phyloP scores from a whole-genome alignment of 2,113 vertebrate species.

The Psettodes erumei region DNA sequence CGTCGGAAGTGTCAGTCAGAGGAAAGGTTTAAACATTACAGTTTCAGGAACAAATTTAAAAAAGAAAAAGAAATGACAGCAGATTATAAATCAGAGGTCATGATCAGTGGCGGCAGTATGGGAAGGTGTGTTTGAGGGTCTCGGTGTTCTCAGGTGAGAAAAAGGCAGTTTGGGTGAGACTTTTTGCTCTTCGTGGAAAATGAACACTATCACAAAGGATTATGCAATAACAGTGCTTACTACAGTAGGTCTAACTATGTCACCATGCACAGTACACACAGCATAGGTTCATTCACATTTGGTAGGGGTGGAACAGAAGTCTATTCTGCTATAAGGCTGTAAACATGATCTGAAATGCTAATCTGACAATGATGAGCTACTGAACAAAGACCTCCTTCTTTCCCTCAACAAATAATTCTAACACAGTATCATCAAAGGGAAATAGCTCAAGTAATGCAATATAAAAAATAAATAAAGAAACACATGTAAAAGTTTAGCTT shows the following conservation, averaged over 20 bases:
- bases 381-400: constrained; percentile 31
- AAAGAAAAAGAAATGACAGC: neutral
- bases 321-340: constrained; percentile 60
- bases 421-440: constrained; percentile 15
- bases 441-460: constrained; percentile 44
- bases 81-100: constrained; percentile 19
- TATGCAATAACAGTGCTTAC: constrained; percentile 36
- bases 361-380: constrained; percentile 27
- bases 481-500: constrained; percentile 44
- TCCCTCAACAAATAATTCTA: constrained; percentile 10
- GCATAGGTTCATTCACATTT: constrained; percentile 74
- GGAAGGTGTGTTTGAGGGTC: constrained; percentile 25
- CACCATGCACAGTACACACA: constrained; percentile 55
- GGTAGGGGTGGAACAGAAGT: constrained; percentile 57
- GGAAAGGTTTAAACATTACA: constrained; percentile 10
- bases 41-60: constrained; percentile 26
- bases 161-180: constrained; percentile 73
- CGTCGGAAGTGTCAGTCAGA: constrained; percentile 23
- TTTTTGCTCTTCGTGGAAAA: constrained; percentile 53
- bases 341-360: constrained; percentile 63
- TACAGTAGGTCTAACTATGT: constrained; percentile 28
- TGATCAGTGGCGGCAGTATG: constrained; percentile 8
- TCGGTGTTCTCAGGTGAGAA: constrained; percentile 51
- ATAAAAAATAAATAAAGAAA: constrained; percentile 53
- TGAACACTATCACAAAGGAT: constrained; percentile 30